A percentile compares a stretch with the other conserved stretches of the same genome.
phyloP scores from a whole-genome alignment of 2,797 vertebrate genomes.

The Caiman crocodilus region DNA sequence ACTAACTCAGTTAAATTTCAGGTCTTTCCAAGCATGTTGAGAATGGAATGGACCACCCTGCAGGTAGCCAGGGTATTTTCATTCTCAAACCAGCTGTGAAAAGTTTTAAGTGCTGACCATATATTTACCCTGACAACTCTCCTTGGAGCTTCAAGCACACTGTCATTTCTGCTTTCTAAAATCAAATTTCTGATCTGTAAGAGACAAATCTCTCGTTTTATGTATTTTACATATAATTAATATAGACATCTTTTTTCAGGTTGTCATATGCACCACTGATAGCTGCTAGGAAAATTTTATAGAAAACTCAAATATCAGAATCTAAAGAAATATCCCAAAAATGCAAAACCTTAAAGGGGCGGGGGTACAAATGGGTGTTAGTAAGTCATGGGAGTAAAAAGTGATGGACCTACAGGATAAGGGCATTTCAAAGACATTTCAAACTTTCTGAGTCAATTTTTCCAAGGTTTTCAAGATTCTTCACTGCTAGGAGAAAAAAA shows the following conservation, averaged over 20 bases:
- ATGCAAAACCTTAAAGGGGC: rapidly evolving
- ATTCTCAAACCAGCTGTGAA: constrained; percentile 25
- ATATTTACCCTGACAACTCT: constrained; percentile 10
- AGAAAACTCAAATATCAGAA: not conserved
- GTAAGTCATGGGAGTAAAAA: not conserved
- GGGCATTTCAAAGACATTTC: not conserved
- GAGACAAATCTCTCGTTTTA: not conserved
- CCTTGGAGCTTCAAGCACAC: constrained; percentile 2
- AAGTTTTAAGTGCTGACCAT: not conserved
- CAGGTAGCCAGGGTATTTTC: not conserved
- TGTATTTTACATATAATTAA: constrained; percentile 12
- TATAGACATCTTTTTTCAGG: not conserved
- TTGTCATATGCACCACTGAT: not conserved
- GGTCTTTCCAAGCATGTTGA: not conserved
- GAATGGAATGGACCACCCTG: constrained; percentile 27
- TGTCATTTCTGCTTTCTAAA: constrained; percentile 6
- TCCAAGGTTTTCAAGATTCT: not conserved
- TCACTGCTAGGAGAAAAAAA: not conserved
- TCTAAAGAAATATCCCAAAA: not conserved
- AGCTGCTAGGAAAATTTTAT: not conserved
- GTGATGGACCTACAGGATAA: not conserved
- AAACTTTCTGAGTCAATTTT: not conserved
- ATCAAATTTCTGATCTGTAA: not conserved
- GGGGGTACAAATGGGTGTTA: not conserved
- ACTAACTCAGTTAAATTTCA: not conserved